Evolutionary conservation across 2,797 vertebrate genomes (phyloP).

Genomic region (Chiroxiphia lanceolata): DNA sequence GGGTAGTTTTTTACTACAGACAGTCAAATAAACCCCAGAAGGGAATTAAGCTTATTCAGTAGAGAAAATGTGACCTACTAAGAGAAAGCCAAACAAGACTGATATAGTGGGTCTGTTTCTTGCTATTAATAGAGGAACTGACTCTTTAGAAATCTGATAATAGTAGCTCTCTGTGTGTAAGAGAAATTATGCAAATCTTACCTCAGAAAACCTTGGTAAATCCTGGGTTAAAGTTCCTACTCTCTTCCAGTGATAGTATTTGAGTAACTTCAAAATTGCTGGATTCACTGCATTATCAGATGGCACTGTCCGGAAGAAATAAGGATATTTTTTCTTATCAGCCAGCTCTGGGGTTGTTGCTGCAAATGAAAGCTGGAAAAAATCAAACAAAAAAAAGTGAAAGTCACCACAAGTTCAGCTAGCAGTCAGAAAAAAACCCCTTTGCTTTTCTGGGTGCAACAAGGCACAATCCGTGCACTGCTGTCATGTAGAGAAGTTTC

Average conservation of each 20-base stretch:
- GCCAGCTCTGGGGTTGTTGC: conserved; percentile 96
- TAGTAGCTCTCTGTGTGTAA: background rate
- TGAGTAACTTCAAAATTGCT: conserved; percentile 95
- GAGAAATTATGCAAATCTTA: conserved; percentile 63
- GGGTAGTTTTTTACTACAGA: background rate
- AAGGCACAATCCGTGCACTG: background rate
- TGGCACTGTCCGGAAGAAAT: conserved; percentile 98
- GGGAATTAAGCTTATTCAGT: background rate
- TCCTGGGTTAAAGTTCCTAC: conserved; percentile 98
- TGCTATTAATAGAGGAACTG: background rate
- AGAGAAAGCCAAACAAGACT: background rate
- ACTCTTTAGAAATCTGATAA: background rate
- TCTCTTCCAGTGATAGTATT: conserved; percentile 92
- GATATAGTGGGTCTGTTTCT: background rate
- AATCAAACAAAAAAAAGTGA: background rate
- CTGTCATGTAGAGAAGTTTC: background rate
- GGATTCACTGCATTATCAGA: conserved; percentile 99
- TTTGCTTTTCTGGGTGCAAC: background rate
- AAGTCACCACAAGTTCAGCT: background rate
- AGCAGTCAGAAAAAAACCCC: background rate
- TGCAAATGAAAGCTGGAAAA: conserved; percentile 92
- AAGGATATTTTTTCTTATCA: conserved; percentile 99
- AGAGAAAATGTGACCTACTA: background rate
- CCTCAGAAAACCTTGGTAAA: conserved; percentile 98
- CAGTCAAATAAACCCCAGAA: background rate